Conservation (phyloP, 2,113 vertebrate species). For the Blennius ocellaris region DNA sequence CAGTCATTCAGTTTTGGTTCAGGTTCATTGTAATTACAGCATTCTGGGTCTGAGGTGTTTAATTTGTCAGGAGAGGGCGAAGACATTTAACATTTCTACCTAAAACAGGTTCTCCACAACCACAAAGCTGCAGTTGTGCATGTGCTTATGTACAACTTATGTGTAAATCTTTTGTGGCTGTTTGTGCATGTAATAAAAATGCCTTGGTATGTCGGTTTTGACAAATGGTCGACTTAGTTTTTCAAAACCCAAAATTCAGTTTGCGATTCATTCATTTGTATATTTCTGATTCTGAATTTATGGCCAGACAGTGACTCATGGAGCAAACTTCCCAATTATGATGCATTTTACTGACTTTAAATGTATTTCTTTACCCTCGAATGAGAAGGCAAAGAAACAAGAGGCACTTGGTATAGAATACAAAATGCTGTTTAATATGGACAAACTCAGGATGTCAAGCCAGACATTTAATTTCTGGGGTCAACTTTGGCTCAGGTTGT, state of each 20-base stretch:
- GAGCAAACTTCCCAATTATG: neutral
- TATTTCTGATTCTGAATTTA: neutral
- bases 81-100: constrained; percentile 4
- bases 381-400: neutral
- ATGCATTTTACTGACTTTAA: neutral
- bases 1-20: constrained; percentile 1
- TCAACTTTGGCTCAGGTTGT: no score
- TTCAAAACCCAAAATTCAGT: neutral
- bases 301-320: neutral
- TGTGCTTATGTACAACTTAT: neutral
- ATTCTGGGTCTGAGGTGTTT: constrained; percentile 44
- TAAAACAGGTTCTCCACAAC: neutral
- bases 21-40: constrained; percentile 27
- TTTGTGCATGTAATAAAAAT: neutral
- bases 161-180: neutral
- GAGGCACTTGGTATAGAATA: neutral
- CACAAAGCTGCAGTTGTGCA: neutral
- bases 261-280: constrained; percentile 7
- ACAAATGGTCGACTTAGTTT: constrained; percentile 38
- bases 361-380: no score
- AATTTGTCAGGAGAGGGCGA: constrained; percentile 40
- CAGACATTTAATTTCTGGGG: neutral
- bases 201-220: no score
- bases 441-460: neutral
- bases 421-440: no score